phyloP scores from a whole-genome alignment of 2,113 vertebrate genomes.

The Marmota flaviventris region DNA sequence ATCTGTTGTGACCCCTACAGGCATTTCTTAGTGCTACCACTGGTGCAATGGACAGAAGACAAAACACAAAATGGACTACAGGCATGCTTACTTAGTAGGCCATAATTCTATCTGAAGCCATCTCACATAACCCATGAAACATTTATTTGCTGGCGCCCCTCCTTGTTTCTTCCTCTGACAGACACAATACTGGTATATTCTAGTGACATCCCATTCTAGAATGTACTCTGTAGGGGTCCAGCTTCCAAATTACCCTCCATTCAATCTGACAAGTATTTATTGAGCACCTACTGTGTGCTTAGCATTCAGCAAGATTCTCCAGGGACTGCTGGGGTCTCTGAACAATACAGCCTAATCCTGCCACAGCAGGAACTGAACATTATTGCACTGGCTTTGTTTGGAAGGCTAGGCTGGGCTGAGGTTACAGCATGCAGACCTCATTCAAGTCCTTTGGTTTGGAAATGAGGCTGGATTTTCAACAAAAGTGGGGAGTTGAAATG shows the following conservation, averaged over 20 bases:
- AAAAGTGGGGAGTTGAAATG: conserved; percentile 75
- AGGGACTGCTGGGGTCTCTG: conserved; percentile 67
- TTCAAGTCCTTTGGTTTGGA: conserved; percentile 75
- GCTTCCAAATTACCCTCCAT: conserved; percentile 79
- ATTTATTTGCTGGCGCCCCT: conserved; percentile 12
- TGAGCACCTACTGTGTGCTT: conserved; percentile 81
- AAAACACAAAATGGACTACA: conserved; percentile 53
- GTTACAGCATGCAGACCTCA: conserved; percentile 63
- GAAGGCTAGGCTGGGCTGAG: conserved; percentile 49
- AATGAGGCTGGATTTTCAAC: conserved; percentile 78
- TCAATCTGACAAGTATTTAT: conserved; percentile 81
- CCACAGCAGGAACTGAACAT: conserved; percentile 70
- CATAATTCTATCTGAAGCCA: conserved; percentile 38
- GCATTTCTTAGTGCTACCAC: conserved; percentile 43
- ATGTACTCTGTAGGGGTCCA: conserved; percentile 63
- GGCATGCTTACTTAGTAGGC: conserved; percentile 45
- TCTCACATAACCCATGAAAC: not conserved
- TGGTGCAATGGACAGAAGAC: conserved; percentile 45
- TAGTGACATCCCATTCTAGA: conserved; percentile 67
- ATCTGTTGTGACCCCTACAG: conserved; percentile 48
- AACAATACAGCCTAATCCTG: conserved; percentile 80
- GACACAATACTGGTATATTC: conserved; percentile 38
- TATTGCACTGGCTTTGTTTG: conserved; percentile 74
- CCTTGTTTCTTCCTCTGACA: conserved; percentile 58
- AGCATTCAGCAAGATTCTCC: conserved; percentile 69